A percentile compares a stretch with the other conserved stretches of the same genome.
phyloP scores from a whole-genome alignment of 2,113 vertebrate species.

The Dryoscopus gambensis region DNA sequence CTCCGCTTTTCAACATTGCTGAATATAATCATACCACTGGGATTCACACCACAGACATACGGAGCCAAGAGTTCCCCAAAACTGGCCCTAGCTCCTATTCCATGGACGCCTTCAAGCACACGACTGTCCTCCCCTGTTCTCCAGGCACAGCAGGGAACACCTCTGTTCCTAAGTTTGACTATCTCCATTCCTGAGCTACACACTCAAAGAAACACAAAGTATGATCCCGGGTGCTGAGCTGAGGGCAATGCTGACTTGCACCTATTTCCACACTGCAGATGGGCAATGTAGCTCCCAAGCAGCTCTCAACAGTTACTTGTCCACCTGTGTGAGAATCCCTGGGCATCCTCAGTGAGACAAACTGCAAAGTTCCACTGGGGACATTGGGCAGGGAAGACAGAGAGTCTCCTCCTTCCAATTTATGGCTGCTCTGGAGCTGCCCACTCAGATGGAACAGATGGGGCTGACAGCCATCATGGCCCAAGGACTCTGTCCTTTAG shows the following conservation, averaged over 20 bases:
- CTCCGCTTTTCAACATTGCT: neutral
- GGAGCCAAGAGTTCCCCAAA: neutral
- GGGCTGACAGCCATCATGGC: accelerated
- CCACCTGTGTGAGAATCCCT: neutral
- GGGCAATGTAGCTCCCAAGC: neutral
- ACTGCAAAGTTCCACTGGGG: neutral
- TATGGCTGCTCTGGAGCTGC: neutral
- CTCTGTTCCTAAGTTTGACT: neutral
- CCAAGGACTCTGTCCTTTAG: neutral
- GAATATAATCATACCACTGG: neutral
- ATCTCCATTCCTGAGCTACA: neutral
- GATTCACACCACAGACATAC: neutral
- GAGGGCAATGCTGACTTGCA: neutral
- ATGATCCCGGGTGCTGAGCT: accelerated
- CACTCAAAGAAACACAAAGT: neutral
- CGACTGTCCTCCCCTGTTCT: neutral
- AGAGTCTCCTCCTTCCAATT: neutral
- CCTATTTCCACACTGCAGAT: neutral
- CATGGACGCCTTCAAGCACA: neutral
- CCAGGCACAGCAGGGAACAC: neutral
- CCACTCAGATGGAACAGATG: neutral
- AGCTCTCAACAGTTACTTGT: neutral
- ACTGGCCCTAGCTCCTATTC: neutral
- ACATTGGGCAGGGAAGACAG: neutral
- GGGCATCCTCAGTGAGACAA: neutral